These are phyloP conservation scores for Anniella stebbinsi DNA, from an alignment of 2,797 vertebrate species.

Conservation along the genomic window DNA sequence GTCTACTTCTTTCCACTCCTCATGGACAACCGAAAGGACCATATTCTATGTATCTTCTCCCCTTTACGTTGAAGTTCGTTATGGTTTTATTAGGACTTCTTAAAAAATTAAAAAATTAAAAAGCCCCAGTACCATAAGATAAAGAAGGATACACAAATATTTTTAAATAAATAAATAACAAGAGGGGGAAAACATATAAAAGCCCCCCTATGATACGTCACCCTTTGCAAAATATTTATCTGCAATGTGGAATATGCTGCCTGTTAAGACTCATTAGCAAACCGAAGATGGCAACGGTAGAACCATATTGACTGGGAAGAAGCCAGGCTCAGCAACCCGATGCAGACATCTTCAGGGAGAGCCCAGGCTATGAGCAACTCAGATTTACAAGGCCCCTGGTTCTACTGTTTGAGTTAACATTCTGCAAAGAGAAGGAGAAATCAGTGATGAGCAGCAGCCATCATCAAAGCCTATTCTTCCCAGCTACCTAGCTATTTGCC, in stretches of 20 bases:
- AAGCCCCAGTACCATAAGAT: no score
- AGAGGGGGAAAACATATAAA: background rate
- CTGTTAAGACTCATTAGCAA: background rate
- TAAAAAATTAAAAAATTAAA: no score
- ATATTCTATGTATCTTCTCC: background rate
- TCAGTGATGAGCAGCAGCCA: background rate
- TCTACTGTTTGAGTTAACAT: background rate
- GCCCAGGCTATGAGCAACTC: background rate
- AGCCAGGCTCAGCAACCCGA: background rate
- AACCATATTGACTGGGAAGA: background rate
- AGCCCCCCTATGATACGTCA: no score
- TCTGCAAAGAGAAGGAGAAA: background rate
- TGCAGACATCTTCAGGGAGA: background rate
- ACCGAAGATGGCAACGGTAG: background rate
- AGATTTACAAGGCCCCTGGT: no score
- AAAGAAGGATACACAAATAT: no score
- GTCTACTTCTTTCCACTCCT: background rate
- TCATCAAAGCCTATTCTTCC: background rate
- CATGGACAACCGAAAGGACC: background rate
- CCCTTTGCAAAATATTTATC: background rate
- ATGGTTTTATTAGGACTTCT: no score
- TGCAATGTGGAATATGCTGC: background rate
- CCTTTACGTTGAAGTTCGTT: no score
- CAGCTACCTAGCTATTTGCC: background rate
- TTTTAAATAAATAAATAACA: no score